phyloP scores from a whole-genome alignment of 2,888 invertebrate species.

The Theretra japonica region DNA sequence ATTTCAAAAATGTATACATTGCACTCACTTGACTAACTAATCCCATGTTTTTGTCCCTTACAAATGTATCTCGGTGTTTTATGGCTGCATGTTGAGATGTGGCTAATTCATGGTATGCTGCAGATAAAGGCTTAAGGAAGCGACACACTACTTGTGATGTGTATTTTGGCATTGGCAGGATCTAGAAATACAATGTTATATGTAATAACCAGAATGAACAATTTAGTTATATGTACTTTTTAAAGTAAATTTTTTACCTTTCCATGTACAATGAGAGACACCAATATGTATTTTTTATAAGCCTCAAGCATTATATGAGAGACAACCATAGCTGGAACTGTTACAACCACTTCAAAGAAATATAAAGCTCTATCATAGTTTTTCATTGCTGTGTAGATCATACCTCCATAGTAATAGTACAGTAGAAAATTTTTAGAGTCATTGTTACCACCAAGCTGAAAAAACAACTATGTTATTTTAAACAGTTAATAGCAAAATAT shows the following conservation, averaged over 20 bases:
- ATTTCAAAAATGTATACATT: not conserved
- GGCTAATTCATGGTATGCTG: slow-evolving; percentile 94
- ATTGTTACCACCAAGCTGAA: slow-evolving; percentile 89
- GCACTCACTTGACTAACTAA: slow-evolving; percentile 88
- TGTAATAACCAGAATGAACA: not conserved
- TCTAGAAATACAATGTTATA: slow-evolving; percentile 59
- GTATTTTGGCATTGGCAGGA: slow-evolving; percentile 92
- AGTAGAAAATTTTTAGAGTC: slow-evolving; percentile 96
- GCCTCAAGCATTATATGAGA: slow-evolving; percentile 99
- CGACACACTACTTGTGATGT: slow-evolving; percentile 95
- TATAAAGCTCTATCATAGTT: slow-evolving; percentile 96
- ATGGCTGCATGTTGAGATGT: slow-evolving; percentile 91
- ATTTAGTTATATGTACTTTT: not conserved
- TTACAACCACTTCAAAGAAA: slow-evolving; percentile 97
- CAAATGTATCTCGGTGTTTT: slow-evolving; percentile 93
- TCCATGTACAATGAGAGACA: slow-evolving; percentile 95
- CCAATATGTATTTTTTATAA: slow-evolving; percentile 97
- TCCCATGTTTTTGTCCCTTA: slow-evolving; percentile 91
- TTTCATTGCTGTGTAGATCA: slow-evolving; percentile 97
- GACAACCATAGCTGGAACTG: slow-evolving; percentile 96
- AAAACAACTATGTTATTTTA: slow-evolving; percentile 16
- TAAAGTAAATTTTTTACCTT: slow-evolving; percentile 84
- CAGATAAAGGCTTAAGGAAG: slow-evolving; percentile 93
- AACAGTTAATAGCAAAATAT: no score
- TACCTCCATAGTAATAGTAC: slow-evolving; percentile 98